These are phyloP conservation scores for Apogon hyalosoma DNA, from an alignment of 2,797 vertebrate genomes.

Conservation along the genomic window DNA sequence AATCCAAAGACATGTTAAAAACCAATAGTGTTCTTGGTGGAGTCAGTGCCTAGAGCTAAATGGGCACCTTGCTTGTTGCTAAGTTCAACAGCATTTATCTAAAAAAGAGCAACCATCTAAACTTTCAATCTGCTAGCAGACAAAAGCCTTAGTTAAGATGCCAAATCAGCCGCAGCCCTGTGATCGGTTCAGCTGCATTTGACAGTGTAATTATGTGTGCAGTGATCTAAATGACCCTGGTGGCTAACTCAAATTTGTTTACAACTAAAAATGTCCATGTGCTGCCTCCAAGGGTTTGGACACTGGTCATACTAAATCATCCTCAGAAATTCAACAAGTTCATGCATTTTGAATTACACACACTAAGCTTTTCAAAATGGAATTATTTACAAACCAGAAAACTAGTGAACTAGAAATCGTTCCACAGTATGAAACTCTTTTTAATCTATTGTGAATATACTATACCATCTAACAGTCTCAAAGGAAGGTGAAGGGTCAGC, in stretches of 20 bases:
- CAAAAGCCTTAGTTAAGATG: slow-evolving; percentile 3
- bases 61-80: too few species aligned
- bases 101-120: neutral
- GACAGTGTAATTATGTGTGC: slow-evolving; percentile 29
- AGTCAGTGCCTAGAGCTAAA: too few species aligned
- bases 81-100: too few species aligned
- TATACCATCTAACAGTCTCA: too few species aligned
- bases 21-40: too few species aligned
- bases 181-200: slow-evolving; percentile 19
- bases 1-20: too few species aligned
- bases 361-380: too few species aligned
- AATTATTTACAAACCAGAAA: too few species aligned
- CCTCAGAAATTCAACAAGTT: neutral
- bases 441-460: too few species aligned
- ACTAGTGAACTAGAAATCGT: too few species aligned
- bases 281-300: slow-evolving; percentile 10
- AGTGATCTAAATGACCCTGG: slow-evolving; percentile 30
- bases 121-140: slow-evolving; percentile 3
- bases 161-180: slow-evolving; percentile 7
- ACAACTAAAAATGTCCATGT: slow-evolving; percentile 25
- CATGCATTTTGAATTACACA: too few species aligned
- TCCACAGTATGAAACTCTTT: too few species aligned
- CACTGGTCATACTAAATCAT: slow-evolving; percentile 8
- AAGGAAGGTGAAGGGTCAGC: slow-evolving; percentile 25
- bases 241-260: slow-evolving; percentile 36